These are phyloP conservation scores for Macrochelys suwanniensis DNA, from an alignment of 2,797 vertebrate genomes.

Conservation along the genomic window DNA sequence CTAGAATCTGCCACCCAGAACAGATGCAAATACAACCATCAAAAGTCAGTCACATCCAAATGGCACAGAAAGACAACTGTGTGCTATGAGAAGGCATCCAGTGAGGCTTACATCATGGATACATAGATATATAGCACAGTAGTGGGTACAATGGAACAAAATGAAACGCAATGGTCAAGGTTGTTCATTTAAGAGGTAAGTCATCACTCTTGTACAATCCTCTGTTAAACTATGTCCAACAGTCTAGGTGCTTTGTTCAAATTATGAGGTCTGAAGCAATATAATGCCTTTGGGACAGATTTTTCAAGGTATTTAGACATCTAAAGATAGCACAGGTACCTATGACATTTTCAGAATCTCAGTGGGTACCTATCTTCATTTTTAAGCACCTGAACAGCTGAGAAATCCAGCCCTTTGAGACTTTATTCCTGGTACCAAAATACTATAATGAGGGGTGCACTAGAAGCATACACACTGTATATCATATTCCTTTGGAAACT, in stretches of 20 bases:
- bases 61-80: slow-evolving; percentile 7
- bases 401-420: not conserved
- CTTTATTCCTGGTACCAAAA: not conserved
- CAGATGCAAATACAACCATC: not conserved
- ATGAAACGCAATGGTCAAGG: not conserved
- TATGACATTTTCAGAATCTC: not conserved
- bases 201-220: not conserved
- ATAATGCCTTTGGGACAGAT: not conserved
- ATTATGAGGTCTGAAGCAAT: not conserved
- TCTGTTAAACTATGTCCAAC: not conserved
- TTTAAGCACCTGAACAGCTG: not conserved
- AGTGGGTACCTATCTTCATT: not conserved
- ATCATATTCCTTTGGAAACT: not conserved
- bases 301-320: not conserved
- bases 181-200: not conserved
- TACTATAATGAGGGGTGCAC: not conserved
- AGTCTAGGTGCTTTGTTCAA: not conserved
- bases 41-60: slow-evolving; percentile 44
- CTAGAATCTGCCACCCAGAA: not conserved
- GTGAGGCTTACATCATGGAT: not conserved
- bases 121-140: fast-evolving
- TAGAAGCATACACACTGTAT: not conserved
- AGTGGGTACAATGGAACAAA: not conserved
- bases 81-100: slow-evolving; percentile 13
- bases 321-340: not conserved